Base-by-base conservation (phyloP, 2,113 vertebrate genomes). In the Scytalopus superciliaris region DNA sequence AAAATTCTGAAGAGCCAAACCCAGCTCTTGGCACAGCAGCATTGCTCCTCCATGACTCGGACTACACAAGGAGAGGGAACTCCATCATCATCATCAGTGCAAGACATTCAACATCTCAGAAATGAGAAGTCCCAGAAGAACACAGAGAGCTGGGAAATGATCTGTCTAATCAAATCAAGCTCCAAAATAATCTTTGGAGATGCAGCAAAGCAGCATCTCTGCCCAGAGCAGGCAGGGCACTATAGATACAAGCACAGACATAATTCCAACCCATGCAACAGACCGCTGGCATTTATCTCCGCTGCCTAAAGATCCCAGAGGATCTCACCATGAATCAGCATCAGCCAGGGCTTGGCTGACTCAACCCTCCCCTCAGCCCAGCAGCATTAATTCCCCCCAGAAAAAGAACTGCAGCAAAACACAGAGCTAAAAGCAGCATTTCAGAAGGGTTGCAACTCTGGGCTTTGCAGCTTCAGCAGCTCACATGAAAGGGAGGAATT, bases 1-100 rank as follows among this genome's bases (percentile, higher is more conserved):
- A 12, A 60, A 64, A 31, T 0, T 1, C 50, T 0, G 0, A 66
- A 49, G 68, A n/a, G 39, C 39, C 25, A 42, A 35, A 10, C 11
- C 27, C 1, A 0, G 47, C 40, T 25, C 64, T 3, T 3, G 8
- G 86, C 27, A 15, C 6, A 18, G 55, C 19, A 27, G 24, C 10
- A 4, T 35, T 2, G 1, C n/a, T 60, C 40, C 57, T 23, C 21
- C 39, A 24, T 3, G 4, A 35, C 23, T 18, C 2, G 1, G 24
- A 6, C 59, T 2, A 16, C 0, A 1, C 31, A 3, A 30, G 57
- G 62, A 35, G 8, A 13, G 30, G 39, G 12, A 55, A 18, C 52
- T 21, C 13, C 25, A 12, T 3, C 25, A 12, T 3, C 13, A 15
- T 30, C 47, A 42, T 31, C 24, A 6, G 30, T 3, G 33, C 7